phyloP scores from a whole-genome alignment of 1,140 invertebrate species.

The Drosophila kikkawai region DNA sequence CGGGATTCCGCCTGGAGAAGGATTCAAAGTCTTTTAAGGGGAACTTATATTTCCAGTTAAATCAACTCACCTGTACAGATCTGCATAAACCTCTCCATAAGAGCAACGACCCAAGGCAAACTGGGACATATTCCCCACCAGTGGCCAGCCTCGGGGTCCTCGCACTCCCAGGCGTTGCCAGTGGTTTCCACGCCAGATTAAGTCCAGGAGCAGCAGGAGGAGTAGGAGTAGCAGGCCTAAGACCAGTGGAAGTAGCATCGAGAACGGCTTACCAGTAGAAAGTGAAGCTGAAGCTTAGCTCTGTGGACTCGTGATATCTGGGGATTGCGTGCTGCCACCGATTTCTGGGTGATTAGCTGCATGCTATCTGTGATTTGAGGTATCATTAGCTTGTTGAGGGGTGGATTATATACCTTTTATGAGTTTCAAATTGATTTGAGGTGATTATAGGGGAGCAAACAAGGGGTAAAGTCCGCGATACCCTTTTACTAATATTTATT shows the following conservation, averaged over 20 bases:
- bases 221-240: not conserved
- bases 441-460: not conserved
- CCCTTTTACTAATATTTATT: not conserved
- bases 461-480: not conserved
- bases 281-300: not conserved
- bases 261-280: not conserved
- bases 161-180: constrained; percentile 48
- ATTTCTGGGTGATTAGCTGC: constrained; percentile 28
- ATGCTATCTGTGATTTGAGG: constrained; percentile 10
- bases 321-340: constrained; percentile 15
- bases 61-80: constrained; percentile 55
- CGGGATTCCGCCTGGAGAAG: constrained; percentile 32
- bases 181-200: constrained; percentile 3
- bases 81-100: constrained; percentile 59
- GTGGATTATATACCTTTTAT: not conserved
- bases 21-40: not conserved
- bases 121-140: constrained; percentile 63
- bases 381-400: not conserved
- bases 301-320: not conserved
- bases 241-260: constrained; percentile 6
- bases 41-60: too few relatives aligned
- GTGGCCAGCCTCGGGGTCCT: constrained; percentile 47
- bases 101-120: constrained; percentile 41
- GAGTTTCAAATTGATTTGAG: not conserved
- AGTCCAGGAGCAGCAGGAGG: not conserved